These are phyloP conservation scores for Etheostoma spectabile DNA, from an alignment of 2,113 vertebrate species.

Conservation along the genomic window DNA sequence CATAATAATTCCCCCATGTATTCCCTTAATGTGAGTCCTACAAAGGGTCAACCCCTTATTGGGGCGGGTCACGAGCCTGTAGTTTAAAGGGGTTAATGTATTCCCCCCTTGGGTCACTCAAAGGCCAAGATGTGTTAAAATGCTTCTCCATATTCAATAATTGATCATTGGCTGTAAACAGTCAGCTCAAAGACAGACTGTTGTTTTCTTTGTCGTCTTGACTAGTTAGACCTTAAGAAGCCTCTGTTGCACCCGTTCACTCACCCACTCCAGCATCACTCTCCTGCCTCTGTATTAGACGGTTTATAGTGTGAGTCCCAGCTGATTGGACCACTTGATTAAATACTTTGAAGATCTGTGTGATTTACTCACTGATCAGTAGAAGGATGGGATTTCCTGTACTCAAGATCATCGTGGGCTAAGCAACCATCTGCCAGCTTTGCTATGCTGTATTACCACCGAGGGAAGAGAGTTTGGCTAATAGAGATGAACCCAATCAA, in stretches of 20 bases:
- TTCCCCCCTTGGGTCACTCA: slow-evolving; percentile 15
- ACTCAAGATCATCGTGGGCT: slow-evolving; percentile 33
- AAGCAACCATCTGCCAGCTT: slow-evolving; percentile 43
- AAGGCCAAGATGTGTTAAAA: slow-evolving; percentile 37
- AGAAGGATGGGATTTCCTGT: slow-evolving; percentile 12
- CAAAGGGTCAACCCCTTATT: not conserved
- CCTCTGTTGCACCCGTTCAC: not conserved
- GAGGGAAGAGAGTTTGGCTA: slow-evolving; percentile 29
- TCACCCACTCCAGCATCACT: not conserved
- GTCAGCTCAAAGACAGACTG: slow-evolving; percentile 40
- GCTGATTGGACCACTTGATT: slow-evolving; percentile 9
- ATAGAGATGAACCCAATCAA: slow-evolving; percentile 54
- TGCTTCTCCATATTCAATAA: slow-evolving; percentile 52
- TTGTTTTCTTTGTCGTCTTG: slow-evolving; percentile 2
- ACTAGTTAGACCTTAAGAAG: not conserved
- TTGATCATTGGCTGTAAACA: slow-evolving; percentile 43
- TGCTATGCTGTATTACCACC: slow-evolving; percentile 42
- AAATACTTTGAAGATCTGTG: slow-evolving; percentile 10
- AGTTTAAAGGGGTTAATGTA: slow-evolving; percentile 34
- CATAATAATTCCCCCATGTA: not conserved
- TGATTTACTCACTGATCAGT: slow-evolving; percentile 30
- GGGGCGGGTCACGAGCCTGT: not conserved
- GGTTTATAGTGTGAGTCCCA: slow-evolving; percentile 6
- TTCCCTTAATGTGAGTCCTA: not conserved
- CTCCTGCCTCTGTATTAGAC: not conserved